These are phyloP conservation scores for Pogonus chalceus DNA, from an alignment of 1,140 invertebrate genomes.

Conservation along the genomic window DNA sequence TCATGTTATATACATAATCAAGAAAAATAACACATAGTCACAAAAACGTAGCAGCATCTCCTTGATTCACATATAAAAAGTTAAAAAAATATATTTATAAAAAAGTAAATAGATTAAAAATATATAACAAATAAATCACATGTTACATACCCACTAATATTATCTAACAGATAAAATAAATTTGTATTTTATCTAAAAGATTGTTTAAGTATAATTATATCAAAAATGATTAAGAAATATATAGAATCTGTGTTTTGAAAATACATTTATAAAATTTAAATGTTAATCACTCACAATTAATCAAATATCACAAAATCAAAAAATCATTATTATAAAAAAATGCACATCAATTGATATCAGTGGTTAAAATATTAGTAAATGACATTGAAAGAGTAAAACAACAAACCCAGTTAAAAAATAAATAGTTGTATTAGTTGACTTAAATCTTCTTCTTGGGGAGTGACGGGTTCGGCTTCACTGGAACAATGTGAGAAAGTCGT, in stretches of 20 bases:
- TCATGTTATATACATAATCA: too few relatives aligned
- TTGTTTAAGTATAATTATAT: background rate
- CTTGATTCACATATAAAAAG: too few relatives aligned
- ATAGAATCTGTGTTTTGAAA: background rate
- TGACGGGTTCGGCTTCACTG: background rate
- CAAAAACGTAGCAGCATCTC: too few relatives aligned
- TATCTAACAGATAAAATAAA: too few relatives aligned
- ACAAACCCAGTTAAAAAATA: conserved; percentile 5
- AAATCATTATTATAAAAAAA: background rate
- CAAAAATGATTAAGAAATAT: background rate
- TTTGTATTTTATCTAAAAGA: too few relatives aligned
- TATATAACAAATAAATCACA: too few relatives aligned
- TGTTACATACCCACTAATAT: too few relatives aligned
- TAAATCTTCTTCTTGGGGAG: conserved; percentile 3
- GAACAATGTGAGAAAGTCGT: conserved; percentile 1
- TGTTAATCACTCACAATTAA: too few relatives aligned
- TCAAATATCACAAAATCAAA: background rate
- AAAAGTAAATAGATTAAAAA: too few relatives aligned
- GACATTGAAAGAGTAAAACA: conserved; percentile 5
- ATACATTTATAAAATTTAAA: background rate
- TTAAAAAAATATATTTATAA: too few relatives aligned
- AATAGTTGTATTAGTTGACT: conserved; percentile 1
- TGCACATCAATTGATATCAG: background rate
- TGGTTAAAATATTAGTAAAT: background rate
- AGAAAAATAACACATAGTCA: too few relatives aligned